Conservation (phyloP, 2,888 invertebrate genomes). For the Lasius fuliginosus region DNA sequence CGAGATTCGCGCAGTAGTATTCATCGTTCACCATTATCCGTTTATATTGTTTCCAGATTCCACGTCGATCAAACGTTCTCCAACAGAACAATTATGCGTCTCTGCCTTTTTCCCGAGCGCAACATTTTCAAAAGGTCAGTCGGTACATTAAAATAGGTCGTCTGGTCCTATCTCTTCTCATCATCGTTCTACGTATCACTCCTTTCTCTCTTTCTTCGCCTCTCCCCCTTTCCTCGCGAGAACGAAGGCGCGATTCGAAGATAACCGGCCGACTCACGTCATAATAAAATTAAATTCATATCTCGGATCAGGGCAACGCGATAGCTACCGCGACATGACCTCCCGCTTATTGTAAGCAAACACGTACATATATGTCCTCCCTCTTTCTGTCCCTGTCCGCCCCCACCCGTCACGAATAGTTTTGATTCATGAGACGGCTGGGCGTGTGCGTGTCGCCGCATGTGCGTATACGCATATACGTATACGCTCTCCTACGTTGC, state of each 20-base stretch:
- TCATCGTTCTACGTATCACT: slow-evolving; percentile 1
- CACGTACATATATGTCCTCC: slow-evolving; percentile 62
- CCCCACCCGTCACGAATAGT: slow-evolving; percentile 73
- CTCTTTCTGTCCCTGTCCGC: slow-evolving; percentile 52
- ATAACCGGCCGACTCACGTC: slow-evolving; percentile 79
- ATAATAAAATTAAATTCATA: slow-evolving; percentile 83
- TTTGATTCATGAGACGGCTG: slow-evolving; percentile 78
- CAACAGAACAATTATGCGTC: slow-evolving; percentile 68
- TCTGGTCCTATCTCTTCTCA: slow-evolving; percentile 31
- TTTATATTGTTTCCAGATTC: slow-evolving; percentile 73
- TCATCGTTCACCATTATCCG: slow-evolving; percentile 68
- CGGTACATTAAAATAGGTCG: slow-evolving; percentile 66
- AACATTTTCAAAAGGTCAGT: slow-evolving; percentile 69
- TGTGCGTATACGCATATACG: slow-evolving; percentile 15
- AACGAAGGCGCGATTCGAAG: slow-evolving; percentile 77
- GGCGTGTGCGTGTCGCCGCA: slow-evolving; percentile 68
- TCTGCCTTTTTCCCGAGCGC: slow-evolving; percentile 35
- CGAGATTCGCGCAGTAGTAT: slow-evolving; percentile 53
- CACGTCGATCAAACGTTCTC: slow-evolving; percentile 66
- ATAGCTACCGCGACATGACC: slow-evolving; percentile 81
- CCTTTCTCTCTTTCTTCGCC: slow-evolving; percentile 2
- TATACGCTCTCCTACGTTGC: slow-evolving; percentile 47
- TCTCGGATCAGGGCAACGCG: slow-evolving; percentile 80
- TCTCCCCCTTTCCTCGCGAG: slow-evolving; percentile 67
- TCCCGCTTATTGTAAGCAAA: slow-evolving; percentile 76